Base-by-base conservation (phyloP, 2,888 invertebrate species). In the Cataglyphis altisquamis region DNA sequence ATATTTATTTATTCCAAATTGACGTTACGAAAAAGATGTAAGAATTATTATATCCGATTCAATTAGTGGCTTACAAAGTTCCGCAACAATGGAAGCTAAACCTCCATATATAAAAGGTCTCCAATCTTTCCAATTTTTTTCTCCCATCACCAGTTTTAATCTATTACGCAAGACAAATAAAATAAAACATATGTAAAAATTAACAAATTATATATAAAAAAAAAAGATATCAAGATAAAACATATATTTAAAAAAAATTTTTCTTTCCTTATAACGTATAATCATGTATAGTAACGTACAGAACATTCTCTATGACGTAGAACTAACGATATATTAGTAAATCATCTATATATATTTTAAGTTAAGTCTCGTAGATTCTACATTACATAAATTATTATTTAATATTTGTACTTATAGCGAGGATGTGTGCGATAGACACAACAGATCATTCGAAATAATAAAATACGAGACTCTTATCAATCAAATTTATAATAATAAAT, bases 51-150 rank as follows among this genome's bases (percentile, higher is more conserved):
- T 72, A 45, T 4, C 0, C 0, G 6, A 48, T 60, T 84, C 82
- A 83, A 83, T 83, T 21, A 60, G 25, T 48, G 21, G 63, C 83
- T 75, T 96, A 98, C 98, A 98, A 95, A 98, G 98, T 96, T 99
- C 99, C 82, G 99, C 99, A 90, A 97, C 97, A 92, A 98, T 98
- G 89, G 98, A 98, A 94, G 99, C 98, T 91, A 98, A 94, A 89
- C 99, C 99, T 95, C 99, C 99, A 96, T 98, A 99, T 92, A 98
- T 96, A 96, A 99, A 99, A 94, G 98, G 98, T 95, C 98, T 97
- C 98, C 98, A 98, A 95, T 98, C 98, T 93, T 96, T 96, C 98
- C 98, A 98, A 95, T 98, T 97, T 93, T 96, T 96, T 95, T 97
- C 96, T 96, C 97, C 97, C 97, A 97, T 97, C 94, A 96, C 97